These are phyloP conservation scores for Hyperoodon ampullatus DNA, from an alignment of 2,113 vertebrate genomes.

Conservation along the genomic window DNA sequence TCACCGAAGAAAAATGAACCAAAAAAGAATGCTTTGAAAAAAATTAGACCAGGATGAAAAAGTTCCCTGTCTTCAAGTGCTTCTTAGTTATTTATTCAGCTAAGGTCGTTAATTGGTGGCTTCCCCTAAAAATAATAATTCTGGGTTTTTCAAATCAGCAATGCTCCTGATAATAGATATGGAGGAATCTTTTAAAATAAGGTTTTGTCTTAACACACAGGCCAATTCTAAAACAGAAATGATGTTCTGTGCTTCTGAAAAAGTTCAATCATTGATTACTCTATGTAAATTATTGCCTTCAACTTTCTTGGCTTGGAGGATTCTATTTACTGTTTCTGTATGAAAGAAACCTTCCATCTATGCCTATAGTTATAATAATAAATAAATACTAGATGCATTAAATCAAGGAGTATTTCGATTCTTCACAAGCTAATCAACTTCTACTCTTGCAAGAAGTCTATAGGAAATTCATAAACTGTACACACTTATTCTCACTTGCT, in stretches of 20 bases:
- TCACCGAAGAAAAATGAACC: slow-evolving; percentile 80
- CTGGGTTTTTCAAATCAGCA: slow-evolving; percentile 77
- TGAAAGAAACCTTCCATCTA: slow-evolving; percentile 3
- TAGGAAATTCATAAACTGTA: not conserved
- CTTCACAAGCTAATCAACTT: slow-evolving; percentile 32
- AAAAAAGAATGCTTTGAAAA: slow-evolving; percentile 56
- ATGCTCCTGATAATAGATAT: slow-evolving; percentile 72
- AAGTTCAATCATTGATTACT: slow-evolving; percentile 59
- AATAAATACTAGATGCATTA: slow-evolving; percentile 20
- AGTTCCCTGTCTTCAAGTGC: slow-evolving; percentile 59
- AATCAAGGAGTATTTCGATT: not conserved
- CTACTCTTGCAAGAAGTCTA: slow-evolving; percentile 24
- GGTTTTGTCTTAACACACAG: slow-evolving; percentile 69
- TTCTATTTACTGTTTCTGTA: slow-evolving; percentile 13
- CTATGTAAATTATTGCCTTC: slow-evolving; percentile 24
- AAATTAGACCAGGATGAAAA: slow-evolving; percentile 62
- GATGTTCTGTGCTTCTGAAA: slow-evolving; percentile 19
- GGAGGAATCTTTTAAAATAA: slow-evolving; percentile 76
- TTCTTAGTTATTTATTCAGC: slow-evolving; percentile 73
- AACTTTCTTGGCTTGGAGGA: slow-evolving; percentile 57
- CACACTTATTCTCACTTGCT: slow-evolving; percentile 49
- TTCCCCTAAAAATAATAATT: slow-evolving; percentile 71
- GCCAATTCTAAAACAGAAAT: slow-evolving; percentile 2
- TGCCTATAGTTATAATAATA: slow-evolving; percentile 39
- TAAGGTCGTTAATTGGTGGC: slow-evolving; percentile 62